These are phyloP conservation scores for Alethe diademata DNA, from an alignment of 2,113 vertebrate species.

Conservation along the genomic window DNA sequence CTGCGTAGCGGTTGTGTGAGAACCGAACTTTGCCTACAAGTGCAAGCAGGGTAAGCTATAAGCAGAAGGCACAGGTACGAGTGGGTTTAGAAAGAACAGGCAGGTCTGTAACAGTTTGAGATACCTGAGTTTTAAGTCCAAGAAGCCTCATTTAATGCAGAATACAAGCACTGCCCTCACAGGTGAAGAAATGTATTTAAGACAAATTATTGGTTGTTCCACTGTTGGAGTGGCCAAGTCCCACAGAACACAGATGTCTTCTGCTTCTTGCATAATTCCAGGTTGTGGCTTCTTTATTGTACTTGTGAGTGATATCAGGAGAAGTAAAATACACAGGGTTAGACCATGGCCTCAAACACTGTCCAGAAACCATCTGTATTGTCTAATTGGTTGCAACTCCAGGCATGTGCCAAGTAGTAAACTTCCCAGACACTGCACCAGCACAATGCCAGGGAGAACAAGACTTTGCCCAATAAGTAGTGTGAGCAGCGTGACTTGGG, in stretches of 20 bases:
- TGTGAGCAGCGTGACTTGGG: not conserved
- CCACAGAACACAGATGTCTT: not conserved
- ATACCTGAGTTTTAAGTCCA: not conserved
- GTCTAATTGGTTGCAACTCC: not conserved
- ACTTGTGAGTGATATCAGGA: not conserved
- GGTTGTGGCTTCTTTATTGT: not conserved
- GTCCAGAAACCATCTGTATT: not conserved
- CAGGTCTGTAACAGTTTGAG: not conserved
- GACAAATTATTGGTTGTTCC: not conserved
- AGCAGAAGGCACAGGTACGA: not conserved
- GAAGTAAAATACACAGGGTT: not conserved
- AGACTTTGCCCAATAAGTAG: not conserved
- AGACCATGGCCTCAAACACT: not conserved
- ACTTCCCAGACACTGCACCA: not conserved
- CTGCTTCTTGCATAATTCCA: not conserved
- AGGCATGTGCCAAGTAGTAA: not conserved
- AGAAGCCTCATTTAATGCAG: not conserved
- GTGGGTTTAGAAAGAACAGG: not conserved
- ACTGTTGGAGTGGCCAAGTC: not conserved
- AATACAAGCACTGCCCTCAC: not conserved
- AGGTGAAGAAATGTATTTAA: not conserved
- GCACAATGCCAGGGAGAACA: not conserved
- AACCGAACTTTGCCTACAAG: not conserved
- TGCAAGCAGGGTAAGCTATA: not conserved
- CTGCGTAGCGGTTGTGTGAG: not conserved